Conservation (phyloP, 2,113 vertebrate species). For the Amphiprion ocellaris region DNA sequence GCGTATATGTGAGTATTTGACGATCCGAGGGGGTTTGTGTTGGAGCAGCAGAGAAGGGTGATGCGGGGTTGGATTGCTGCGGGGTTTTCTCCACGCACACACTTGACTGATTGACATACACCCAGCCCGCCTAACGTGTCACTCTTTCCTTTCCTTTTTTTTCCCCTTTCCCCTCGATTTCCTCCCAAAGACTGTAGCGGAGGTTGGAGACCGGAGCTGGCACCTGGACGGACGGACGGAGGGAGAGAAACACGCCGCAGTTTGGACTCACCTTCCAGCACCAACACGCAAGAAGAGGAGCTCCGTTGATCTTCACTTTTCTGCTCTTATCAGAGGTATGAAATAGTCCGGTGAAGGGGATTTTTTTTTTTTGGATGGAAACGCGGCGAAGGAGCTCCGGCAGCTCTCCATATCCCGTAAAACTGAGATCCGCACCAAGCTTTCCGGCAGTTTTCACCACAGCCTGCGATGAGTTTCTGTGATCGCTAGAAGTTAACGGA, state of each 20-base stretch:
- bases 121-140: slow-evolving; percentile 86
- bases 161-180: slow-evolving; percentile 62
- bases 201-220: slow-evolving; percentile 71
- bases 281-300: slow-evolving; percentile 32
- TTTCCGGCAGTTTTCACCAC: slow-evolving; percentile 48
- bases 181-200: slow-evolving; percentile 73
- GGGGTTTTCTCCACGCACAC: slow-evolving; percentile 85
- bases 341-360: slow-evolving; percentile 45
- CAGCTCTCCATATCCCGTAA: slow-evolving; percentile 72
- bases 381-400: slow-evolving; percentile 80
- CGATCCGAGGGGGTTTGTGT: slow-evolving; percentile 73
- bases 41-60: slow-evolving; percentile 20
- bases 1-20: slow-evolving; percentile 70
- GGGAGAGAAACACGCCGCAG: slow-evolving; percentile 31
- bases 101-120: slow-evolving; percentile 90
- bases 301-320: slow-evolving; percentile 45
- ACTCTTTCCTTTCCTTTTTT: slow-evolving; percentile 80
- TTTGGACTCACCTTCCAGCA: slow-evolving; percentile 35
- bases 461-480: slow-evolving; percentile 66
- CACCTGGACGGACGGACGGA: slow-evolving; percentile 50
- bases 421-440: slow-evolving; percentile 67
- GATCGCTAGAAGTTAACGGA: slow-evolving; percentile 67
- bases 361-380: slow-evolving; percentile 55
- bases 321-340: slow-evolving; percentile 44
- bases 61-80: slow-evolving; percentile 72